Base-by-base conservation (phyloP, 2,797 vertebrate genomes). In the Nyctalus aviator region DNA sequence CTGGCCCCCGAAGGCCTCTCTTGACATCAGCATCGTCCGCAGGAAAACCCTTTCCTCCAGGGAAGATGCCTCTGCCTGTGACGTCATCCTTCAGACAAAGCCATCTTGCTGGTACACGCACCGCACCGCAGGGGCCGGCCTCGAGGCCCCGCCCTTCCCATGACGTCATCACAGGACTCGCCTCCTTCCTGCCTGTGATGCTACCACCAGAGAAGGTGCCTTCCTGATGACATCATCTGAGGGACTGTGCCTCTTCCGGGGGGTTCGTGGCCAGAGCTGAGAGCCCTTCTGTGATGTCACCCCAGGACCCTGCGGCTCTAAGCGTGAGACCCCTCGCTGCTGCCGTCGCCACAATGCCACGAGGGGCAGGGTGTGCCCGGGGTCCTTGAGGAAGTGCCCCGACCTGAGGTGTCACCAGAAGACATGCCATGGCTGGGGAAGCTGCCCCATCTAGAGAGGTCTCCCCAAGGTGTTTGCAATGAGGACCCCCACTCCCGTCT, bases 151-250 rank as follows among this genome's bases (percentile, higher is more conserved):
- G 46, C 13, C 66, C 79, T 92, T 53, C 35, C 69, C 48, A 18
- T 8, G 2, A 8, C 66, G 3, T 10, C 3, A 1, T 59, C 95
- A 57, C 57, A 30, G 64, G 71, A 41, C 37, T 48, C 3, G 27
- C 50, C 84, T 93, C 71, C 57, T 44, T 81, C 81, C 87, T 76
- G 73, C 81, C 87, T 79, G 73, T 17, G 84, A 90, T 12, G 66
- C 75, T 77, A 18, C 77, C 30, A 6, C 66, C 93, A 86, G 84
- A 96, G 93, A 73, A 94, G 88, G 75, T 93, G 86, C 94, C 95
- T 95, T 62, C 88, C 90, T 79, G 44, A 15, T 71, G 94, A 84
- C 48, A 20, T 66, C 76, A 64, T 66, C 84, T 41, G 77, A 87
- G 72, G 85, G 87, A 57, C 84, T 0, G 23, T 53, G 84, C 88